Evolutionary conservation across 2,888 invertebrate species (phyloP), one percentile per base, ranked within the genome.

Genomic region (Isotomurus palustris): DNA sequence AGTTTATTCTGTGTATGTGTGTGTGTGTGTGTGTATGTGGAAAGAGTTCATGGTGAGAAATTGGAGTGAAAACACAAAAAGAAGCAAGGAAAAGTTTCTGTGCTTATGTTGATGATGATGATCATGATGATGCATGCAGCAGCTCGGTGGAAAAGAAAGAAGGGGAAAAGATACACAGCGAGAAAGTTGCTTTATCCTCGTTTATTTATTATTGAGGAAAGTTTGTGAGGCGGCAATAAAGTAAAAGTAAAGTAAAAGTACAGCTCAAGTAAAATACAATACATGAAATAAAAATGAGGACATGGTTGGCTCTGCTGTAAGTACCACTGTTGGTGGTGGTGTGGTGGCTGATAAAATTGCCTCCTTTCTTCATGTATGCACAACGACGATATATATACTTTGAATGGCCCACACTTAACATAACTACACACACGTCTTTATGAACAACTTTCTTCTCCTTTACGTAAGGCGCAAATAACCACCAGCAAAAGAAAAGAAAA

Each of bases 161-260:
- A 43, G 21, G 4, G 22, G 21, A 28, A 49, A 49, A 29, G 3
- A 12, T 21, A 29, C 48, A 49, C 35, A 49, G 21, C 29, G 38
- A 38, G 19, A 49, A 49, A 49, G 35, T 29, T 49, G 14, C 4
- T 22, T 27, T 19, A 32, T 49, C 48, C 48, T 35, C 32, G 48
- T 49, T 49, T 49, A 49, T 49, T 49, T 49, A 49, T 49, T 49
- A 32, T 49, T 32, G 48, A 28, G 10, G 27, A 49, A 49, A 49
- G 48, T 49, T 49, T 49, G n/a, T 5, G 35, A 35, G 32, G 48
- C 48, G 48, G 48, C 48, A 32, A 28, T 49, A 49, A 49, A 49
- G 48, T 49, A 43, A 43, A 40, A 43, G 19, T 5, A 43, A 43
- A 43, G 40, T n/a, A 24, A 47, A 47, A 47, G 47, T 47, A 47